These are phyloP conservation scores for Onychostoma macrolepis DNA, from an alignment of 2,113 vertebrate species.

Conservation along the genomic window DNA sequence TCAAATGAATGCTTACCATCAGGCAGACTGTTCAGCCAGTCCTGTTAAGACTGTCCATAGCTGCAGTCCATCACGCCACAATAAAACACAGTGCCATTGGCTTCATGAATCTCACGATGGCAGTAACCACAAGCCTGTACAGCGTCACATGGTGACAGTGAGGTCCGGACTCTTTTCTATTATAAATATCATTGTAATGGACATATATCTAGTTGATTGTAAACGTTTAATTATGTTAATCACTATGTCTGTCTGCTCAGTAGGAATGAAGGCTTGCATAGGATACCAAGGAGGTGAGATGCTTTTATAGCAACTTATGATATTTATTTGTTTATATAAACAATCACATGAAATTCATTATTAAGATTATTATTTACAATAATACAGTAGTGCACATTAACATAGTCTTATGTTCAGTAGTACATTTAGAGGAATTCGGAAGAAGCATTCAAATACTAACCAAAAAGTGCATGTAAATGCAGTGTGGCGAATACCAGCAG, in stretches of 20 bases:
- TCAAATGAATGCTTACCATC: conserved; percentile 53
- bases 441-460: background rate
- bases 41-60: conserved; percentile 62
- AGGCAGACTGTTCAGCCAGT: conserved; percentile 55
- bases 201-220: background rate
- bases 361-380: background rate
- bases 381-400: background rate
- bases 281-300: conserved; percentile 89
- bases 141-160: conserved; percentile 85
- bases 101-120: conserved; percentile 81
- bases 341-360: background rate
- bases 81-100: conserved; percentile 74
- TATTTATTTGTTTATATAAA: background rate
- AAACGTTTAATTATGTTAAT: conserved; percentile 29
- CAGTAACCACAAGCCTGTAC: conserved; percentile 75
- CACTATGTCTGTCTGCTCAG: conserved; percentile 54
- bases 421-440: background rate
- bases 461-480: background rate
- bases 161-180: conserved; percentile 75
- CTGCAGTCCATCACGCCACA: conserved; percentile 71
- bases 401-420: background rate
- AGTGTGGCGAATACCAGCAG: background rate
- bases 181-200: background rate
- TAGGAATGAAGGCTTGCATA: conserved; percentile 85
- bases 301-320: background rate